A percentile compares a stretch with the other conserved stretches of the same genome.
phyloP scores from a whole-genome alignment of 2,113 vertebrate species.

The Struthidea cinerea region DNA sequence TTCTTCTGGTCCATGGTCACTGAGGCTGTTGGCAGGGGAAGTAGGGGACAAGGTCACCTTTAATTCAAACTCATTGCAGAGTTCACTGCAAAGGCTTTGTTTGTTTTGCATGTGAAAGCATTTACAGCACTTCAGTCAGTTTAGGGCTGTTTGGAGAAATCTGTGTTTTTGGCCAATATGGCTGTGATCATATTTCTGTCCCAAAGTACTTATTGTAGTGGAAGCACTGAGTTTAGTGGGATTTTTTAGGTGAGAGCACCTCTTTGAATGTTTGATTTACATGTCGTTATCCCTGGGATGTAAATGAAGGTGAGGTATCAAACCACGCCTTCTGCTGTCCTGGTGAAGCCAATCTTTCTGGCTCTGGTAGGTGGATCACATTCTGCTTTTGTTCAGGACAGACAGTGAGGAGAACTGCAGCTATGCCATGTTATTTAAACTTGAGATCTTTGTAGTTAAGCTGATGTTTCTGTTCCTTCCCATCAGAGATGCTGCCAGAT shows the following conservation, averaged over 20 bases:
- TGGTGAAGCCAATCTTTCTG: neutral
- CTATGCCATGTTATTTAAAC: neutral
- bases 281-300: neutral
- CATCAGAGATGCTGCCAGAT: neutral
- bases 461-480: neutral
- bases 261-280: neutral
- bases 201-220: accelerated
- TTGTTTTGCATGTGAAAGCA: neutral
- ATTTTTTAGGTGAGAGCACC: neutral
- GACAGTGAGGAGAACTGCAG: neutral
- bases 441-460: neutral
- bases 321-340: neutral
- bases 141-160: neutral
- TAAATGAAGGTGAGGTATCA: neutral
- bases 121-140: neutral
- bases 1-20: neutral
- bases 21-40: neutral
- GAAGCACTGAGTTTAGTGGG: neutral
- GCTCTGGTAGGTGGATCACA: neutral
- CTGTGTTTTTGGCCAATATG: neutral
- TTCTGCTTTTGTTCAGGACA: neutral
- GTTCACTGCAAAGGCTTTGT: neutral
- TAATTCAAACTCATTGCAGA: neutral
- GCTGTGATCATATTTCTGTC: neutral
- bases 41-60: neutral